Evolutionary conservation across 2,113 vertebrate species (phyloP).

Genomic region (Cariama cristata): DNA sequence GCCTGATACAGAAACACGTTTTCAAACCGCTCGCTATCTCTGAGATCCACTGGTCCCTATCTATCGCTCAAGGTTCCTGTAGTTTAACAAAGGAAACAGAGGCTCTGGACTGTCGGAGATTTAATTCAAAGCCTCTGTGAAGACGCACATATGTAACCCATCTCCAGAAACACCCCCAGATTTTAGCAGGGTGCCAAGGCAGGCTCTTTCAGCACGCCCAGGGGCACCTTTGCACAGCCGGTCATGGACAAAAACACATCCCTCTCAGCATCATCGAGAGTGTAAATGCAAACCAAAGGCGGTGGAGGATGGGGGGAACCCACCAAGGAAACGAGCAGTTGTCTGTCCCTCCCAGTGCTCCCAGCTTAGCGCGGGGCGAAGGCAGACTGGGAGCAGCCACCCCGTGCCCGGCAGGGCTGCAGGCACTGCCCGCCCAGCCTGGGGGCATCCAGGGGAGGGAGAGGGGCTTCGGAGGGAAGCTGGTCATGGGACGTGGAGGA

Average conservation of each 20-base stretch:
- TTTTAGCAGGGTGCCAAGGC: background rate
- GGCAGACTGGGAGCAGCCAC: background rate
- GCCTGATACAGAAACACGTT: background rate
- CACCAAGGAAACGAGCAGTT: fast-evolving
- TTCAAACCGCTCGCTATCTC: background rate
- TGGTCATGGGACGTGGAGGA: fast-evolving
- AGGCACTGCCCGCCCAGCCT: background rate
- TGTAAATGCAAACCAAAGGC: background rate
- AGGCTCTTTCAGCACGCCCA: background rate
- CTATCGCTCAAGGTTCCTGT: background rate
- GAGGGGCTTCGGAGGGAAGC: background rate
- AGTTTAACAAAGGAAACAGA: background rate
- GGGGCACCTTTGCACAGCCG: background rate
- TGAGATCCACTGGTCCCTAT: background rate
- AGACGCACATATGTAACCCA: background rate
- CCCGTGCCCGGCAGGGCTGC: background rate
- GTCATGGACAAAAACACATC: fast-evolving
- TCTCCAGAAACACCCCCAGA: background rate
- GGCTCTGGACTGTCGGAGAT: background rate
- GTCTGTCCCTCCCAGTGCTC: background rate
- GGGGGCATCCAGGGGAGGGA: background rate
- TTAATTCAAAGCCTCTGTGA: background rate
- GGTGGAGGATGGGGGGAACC: background rate
- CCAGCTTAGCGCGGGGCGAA: background rate
- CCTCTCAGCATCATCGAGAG: background rate